Evolutionary conservation across 2,797 vertebrate genomes (phyloP), one percentile per base, ranked within the genome.

Genomic region (Sebastes vulpes): DNA sequence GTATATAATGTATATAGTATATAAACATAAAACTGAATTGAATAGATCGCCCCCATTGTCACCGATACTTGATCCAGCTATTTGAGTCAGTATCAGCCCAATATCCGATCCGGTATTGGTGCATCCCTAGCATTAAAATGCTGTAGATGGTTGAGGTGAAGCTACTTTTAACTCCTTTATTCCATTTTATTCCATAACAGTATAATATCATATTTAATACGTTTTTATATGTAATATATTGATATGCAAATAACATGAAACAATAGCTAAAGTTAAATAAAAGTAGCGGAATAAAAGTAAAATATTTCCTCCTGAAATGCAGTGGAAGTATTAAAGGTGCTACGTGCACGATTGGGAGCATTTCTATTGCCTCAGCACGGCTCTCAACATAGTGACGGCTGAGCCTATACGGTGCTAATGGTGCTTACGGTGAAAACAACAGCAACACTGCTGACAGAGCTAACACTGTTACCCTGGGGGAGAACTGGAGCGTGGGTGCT

Each of bases 321-420:
- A 21, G n/a, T 12, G 12, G 20, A 70, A 9, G 8, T 52, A 32
- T n/a, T 20, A 50, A 50, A 50, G 48, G 48, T 50, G 48, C 48
- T 50, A 42, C 6, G 0, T 42, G 14, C 38, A 42, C 0, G 1
- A 42, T 18, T 42, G 14, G 5, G 38, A 0, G n/a, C 42, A 18
- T 46, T 18, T 18, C 42, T 50, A 20, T 20, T 50, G 1, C n/a
- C 48, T 50, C 48, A 50, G 18, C 18, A 50, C 3, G n/a, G 8
- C n/a, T 50, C 48, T 20, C n/a, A 50, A 20, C 48, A 20, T 50
- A 0, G 48, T 20, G 48, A 50, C 6, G 16, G 42, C 6, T 18
- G 16, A 46, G 16, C 1, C 42, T 46, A 6, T 42, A 18, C 42
- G 16, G 1, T 18, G 42, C 16, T 46, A 18, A 18, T 18, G 16